These are phyloP conservation scores for Trileptium ribeirensis DNA, from an alignment of 2,888 invertebrate species.

Conservation along the genomic window DNA sequence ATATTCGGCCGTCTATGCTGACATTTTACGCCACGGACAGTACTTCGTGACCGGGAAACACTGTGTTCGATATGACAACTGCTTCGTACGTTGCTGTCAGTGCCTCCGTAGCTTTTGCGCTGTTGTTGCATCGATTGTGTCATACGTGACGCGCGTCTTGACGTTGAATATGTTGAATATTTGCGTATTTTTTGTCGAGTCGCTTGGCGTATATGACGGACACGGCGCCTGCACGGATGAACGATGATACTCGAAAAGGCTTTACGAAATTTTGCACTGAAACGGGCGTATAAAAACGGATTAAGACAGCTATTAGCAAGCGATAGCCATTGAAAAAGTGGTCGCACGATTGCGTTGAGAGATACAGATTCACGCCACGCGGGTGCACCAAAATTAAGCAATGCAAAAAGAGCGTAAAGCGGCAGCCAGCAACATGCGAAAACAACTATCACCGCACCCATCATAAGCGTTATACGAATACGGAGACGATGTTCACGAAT, in stretches of 20 bases:
- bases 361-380: background rate
- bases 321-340: constrained; percentile 48
- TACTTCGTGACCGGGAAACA: no score
- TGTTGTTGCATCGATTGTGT: no score
- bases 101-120: no score
- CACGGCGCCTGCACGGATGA: background rate
- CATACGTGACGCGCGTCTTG: background rate
- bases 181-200: background rate
- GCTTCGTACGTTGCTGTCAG: no score
- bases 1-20: no score
- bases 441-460: constrained; percentile 48
- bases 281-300: constrained; percentile 48
- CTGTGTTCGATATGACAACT: no score
- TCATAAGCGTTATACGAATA: constrained; percentile 49
- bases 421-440: constrained; percentile 48
- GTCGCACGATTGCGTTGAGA: constrained; percentile 61
- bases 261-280: constrained; percentile 23
- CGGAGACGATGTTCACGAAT: constrained; percentile 46
- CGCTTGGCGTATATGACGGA: background rate
- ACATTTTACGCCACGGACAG: no score
- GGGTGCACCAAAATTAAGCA: background rate
- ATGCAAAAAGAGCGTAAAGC: constrained; percentile 41
- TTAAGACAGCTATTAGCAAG: constrained; percentile 45
- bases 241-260: constrained; percentile 44
- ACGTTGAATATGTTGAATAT: background rate